These are phyloP conservation scores for Intellagama lesueurii DNA, from an alignment of 2,797 vertebrate species.

Conservation along the genomic window DNA sequence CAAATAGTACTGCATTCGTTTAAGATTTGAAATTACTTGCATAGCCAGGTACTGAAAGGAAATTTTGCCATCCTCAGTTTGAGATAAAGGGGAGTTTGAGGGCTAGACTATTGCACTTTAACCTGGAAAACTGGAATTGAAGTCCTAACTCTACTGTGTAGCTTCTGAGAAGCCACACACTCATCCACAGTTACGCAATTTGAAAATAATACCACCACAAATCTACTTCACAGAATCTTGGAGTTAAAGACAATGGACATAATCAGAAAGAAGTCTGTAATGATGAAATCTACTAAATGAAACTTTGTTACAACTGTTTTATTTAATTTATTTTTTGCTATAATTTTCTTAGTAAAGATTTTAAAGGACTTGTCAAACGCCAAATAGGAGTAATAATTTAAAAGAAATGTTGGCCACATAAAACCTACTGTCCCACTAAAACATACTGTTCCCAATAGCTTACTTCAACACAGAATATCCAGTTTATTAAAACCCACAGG, in stretches of 20 bases:
- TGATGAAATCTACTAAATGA: neutral
- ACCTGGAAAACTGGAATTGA: neutral
- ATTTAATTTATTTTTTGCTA: too few relatives aligned
- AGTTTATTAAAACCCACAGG: neutral
- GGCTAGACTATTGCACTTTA: neutral
- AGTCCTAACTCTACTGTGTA: neutral
- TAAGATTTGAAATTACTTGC: neutral
- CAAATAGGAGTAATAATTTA: neutral
- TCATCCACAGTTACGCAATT: too few relatives aligned
- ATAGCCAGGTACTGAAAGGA: neutral
- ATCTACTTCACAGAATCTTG: too few relatives aligned
- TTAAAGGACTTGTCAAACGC: neutral
- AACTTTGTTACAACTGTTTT: neutral
- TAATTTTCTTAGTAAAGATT: neutral
- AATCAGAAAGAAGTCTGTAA: too few relatives aligned
- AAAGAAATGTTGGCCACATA: neutral
- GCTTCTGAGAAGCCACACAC: neutral
- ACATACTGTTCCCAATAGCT: neutral
- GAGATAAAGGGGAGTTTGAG: neutral
- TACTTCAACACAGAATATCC: neutral
- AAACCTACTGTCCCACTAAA: neutral
- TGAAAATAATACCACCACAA: too few relatives aligned
- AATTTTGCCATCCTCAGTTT: neutral
- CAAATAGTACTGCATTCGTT: neutral
- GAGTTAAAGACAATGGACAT: too few relatives aligned